A percentile compares a stretch with the other conserved stretches of the same genome.
Evolutionary conservation across 2,113 vertebrate genomes (phyloP).

Genomic region (Turdus rufiventris): DNA sequence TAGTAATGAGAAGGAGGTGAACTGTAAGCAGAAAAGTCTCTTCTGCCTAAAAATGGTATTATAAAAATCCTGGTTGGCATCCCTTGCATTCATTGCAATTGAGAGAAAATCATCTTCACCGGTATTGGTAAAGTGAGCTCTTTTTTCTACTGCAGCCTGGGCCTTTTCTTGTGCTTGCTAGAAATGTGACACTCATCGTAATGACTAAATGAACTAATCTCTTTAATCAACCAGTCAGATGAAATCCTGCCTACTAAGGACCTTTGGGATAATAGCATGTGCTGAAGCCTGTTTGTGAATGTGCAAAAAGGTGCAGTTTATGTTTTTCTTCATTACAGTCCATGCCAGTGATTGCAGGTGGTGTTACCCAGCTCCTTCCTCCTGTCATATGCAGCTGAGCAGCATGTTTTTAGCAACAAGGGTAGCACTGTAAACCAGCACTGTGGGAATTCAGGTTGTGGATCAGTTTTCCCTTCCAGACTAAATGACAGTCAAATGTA

Average conservation of each 20-base stretch:
- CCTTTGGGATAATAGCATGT: background rate
- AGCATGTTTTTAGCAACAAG: background rate
- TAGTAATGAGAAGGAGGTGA: background rate
- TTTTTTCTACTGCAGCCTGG: background rate
- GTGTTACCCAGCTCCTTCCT: constrained; percentile 1
- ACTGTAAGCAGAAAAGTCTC: background rate
- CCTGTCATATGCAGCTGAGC: background rate
- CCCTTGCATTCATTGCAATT: background rate
- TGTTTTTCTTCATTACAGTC: background rate
- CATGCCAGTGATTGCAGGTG: background rate
- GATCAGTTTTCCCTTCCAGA: constrained; percentile 14
- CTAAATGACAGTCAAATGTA: constrained; percentile 34
- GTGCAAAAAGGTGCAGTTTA: background rate
- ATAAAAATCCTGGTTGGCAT: background rate
- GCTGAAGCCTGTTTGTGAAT: background rate
- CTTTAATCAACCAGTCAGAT: background rate
- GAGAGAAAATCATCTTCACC: background rate
- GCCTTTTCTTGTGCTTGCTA: background rate
- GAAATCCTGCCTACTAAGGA: constrained; percentile 12
- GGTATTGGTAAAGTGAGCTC: background rate
- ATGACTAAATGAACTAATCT: constrained; percentile 28
- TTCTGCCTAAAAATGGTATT: background rate
- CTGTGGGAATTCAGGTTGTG: constrained; percentile 22
- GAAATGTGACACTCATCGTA: constrained; percentile 33
- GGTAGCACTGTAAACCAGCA: background rate